These are phyloP conservation scores for Zelostemma sp. DNA, from an alignment of 1,140 invertebrate species.

Conservation along the genomic window DNA sequence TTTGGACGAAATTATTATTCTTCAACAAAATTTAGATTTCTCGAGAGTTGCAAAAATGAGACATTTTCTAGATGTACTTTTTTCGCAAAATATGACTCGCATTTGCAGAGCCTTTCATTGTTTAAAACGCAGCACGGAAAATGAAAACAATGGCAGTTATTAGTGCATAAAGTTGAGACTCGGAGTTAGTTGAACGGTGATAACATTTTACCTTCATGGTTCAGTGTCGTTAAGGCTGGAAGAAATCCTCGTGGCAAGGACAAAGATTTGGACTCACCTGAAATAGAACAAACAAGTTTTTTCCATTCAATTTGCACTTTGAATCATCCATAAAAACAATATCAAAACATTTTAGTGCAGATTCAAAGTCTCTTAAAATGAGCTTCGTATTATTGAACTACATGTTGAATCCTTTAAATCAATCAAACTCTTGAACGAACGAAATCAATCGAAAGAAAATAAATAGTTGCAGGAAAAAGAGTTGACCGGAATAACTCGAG, in stretches of 20 bases:
- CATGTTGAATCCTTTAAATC: too few relatives aligned
- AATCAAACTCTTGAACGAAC: too few relatives aligned
- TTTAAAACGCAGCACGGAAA: background rate
- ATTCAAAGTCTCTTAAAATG: too few relatives aligned
- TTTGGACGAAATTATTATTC: too few relatives aligned
- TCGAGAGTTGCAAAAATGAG: too few relatives aligned
- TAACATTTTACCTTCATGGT: slow-evolving; percentile 56
- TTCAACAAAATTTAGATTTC: too few relatives aligned
- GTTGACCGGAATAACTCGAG: too few relatives aligned
- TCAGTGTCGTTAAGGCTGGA: slow-evolving; percentile 50
- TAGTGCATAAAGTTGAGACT: background rate
- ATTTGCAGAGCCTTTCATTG: background rate
- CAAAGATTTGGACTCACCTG: slow-evolving; percentile 71
- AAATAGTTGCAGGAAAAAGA: background rate
- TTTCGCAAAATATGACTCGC: too few relatives aligned
- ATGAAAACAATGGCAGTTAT: background rate
- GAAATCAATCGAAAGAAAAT: background rate
- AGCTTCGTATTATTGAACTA: too few relatives aligned
- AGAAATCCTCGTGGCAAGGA: slow-evolving; percentile 69
- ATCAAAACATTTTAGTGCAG: slow-evolving; percentile 1
- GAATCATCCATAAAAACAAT: background rate
- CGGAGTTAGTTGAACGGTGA: slow-evolving; percentile 1
- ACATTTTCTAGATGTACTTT: too few relatives aligned
- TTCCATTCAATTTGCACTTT: slow-evolving; percentile 1
- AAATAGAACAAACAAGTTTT: slow-evolving; percentile 53